Base-by-base conservation (phyloP, 2,113 vertebrate genomes). In the Pygoscelis adeliae region DNA sequence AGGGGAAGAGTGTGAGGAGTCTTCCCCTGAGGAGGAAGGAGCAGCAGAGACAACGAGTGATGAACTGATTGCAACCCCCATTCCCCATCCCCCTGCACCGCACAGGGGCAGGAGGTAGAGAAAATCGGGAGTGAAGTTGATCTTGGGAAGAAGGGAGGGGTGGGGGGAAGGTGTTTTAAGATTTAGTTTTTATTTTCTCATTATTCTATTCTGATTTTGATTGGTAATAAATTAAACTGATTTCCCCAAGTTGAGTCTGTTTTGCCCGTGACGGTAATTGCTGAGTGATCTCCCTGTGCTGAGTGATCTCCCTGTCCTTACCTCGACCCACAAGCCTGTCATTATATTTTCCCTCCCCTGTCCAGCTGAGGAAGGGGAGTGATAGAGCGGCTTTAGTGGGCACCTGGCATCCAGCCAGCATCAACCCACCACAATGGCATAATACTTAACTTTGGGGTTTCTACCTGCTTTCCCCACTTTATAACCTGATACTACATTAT, bases 141-240 rank as follows among this genome's bases (percentile, higher is more conserved):
- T 12, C 6, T 15, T 0, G 0, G 12, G 30, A 56, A 44, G 38
- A 44, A 73, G 29, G 52, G 38, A 25, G 38, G 5, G 15, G 3
- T 13, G 21, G 15, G 29, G 27, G 6, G 11, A 55, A 32, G 29
- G 38, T 32, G 15, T 59, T 36, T 59, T 25, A 25, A 25, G 13
- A 25, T 59, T 36, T 36, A 7, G 34, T 25, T 59, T 11, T 58
- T 58, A 22, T 22, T n/a, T 55, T 59, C 9, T 59, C 34, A 59
- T 59, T 59, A 59, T 10, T 14, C 32, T n/a, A 23, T 9, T 23
- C 34, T 59, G 58, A 59, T n/a, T 59, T 59, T 59, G 56, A n/a
- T 15, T n/a, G 21, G 13, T n/a, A n/a, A 59, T n/a, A n/a, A 23
- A 58, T n/a, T 34, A 58, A 59, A 16, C 34, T 36, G 4, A 36